A percentile compares a stretch with the other conserved stretches of the same genome.
These are phyloP conservation scores for Druceiella hillmani DNA, from an alignment of 2,888 invertebrate genomes.

Conservation along the genomic window DNA sequence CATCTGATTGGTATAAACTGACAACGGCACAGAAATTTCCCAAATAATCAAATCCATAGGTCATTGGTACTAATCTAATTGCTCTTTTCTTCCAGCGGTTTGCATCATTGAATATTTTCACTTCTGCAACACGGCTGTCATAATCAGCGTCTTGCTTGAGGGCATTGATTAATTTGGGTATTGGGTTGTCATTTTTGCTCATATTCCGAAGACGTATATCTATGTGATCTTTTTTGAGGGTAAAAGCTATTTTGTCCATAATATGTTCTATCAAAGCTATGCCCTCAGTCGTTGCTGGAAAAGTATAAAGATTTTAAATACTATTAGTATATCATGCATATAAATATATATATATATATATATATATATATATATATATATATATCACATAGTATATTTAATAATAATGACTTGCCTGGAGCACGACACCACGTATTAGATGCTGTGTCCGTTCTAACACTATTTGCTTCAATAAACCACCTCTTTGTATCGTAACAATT, in stretches of 20 bases:
- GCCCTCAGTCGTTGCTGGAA: constrained; percentile 55
- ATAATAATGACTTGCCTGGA: constrained; percentile 47
- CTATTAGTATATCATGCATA: no score
- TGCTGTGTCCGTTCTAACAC: constrained; percentile 59
- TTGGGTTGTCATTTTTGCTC: constrained; percentile 35
- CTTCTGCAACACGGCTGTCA: constrained; percentile 37
- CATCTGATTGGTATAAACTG: constrained; percentile 66
- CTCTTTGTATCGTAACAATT: constrained; percentile 53
- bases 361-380: no score
- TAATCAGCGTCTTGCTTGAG: constrained; percentile 49
- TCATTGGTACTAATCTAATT: constrained; percentile 60
- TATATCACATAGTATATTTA: no score
- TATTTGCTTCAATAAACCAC: constrained; percentile 51
- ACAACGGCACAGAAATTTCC: constrained; percentile 56
- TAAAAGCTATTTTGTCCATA: constrained; percentile 61
- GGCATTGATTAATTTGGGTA: constrained; percentile 48
- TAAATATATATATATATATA: no score
- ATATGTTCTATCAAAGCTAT: constrained; percentile 58
- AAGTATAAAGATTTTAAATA: no score
- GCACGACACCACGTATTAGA: constrained; percentile 66
- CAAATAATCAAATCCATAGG: constrained; percentile 52
- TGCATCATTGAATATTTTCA: constrained; percentile 50
- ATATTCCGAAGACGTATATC: constrained; percentile 54
- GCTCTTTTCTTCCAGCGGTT: constrained; percentile 77
- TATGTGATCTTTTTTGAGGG: constrained; percentile 50